A percentile compares a stretch with the other conserved stretches of the same genome.
These are phyloP conservation scores for Idaea straminata DNA, from an alignment of 2,888 invertebrate species.

Conservation along the genomic window DNA sequence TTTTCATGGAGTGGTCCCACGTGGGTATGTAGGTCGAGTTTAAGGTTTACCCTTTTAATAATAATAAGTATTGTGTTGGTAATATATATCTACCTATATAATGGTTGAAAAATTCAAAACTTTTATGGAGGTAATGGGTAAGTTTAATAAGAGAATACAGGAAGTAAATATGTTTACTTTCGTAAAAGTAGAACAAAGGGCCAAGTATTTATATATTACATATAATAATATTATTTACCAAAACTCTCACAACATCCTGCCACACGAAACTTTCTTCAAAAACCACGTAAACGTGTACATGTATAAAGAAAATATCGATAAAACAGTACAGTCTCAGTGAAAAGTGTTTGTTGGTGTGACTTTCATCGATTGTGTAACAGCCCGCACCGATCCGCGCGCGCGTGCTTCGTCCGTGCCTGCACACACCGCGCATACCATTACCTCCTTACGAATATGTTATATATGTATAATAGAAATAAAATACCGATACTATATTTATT, in stretches of 20 bases:
- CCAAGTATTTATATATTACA: neutral
- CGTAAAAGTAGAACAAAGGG: no score
- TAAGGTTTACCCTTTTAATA: no score
- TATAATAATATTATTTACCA: neutral
- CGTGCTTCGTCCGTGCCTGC: neutral
- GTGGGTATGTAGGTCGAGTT: no score
- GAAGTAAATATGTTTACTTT: no score
- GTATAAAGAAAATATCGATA: neutral
- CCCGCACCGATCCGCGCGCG: neutral
- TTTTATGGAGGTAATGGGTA: no score
- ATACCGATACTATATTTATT: no score
- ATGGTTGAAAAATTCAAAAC: no score
- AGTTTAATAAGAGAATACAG: no score
- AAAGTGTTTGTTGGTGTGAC: slow-evolving; percentile 26
- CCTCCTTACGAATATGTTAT: neutral
- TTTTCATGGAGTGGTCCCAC: no score
- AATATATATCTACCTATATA: no score
- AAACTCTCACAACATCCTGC: slow-evolving; percentile 1
- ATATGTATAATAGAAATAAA: neutral
- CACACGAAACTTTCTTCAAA: neutral
- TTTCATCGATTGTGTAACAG: slow-evolving; percentile 15
- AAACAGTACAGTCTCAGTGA: slow-evolving; percentile 5
- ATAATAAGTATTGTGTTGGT: no score
- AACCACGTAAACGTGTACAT: neutral
- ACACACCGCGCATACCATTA: neutral